phyloP scores from a whole-genome alignment of 2,113 vertebrate species.

The Lasiurus borealis region DNA sequence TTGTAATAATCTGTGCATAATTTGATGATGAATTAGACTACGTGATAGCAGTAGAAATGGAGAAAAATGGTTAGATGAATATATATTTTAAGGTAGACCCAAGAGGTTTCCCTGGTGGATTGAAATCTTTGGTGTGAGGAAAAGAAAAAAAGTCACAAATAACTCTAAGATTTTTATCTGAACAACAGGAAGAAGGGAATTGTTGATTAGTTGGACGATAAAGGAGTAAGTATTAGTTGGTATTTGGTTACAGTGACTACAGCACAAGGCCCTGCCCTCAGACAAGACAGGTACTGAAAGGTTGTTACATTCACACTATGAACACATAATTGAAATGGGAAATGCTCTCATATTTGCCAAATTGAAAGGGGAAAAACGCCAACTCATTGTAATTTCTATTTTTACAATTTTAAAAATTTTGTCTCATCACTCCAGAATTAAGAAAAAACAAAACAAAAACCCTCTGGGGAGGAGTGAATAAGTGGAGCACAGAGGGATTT shows the following conservation, averaged over 20 bases:
- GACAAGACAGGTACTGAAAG: background rate
- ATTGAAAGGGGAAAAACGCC: background rate
- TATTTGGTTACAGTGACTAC: too few species aligned
- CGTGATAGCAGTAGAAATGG: background rate
- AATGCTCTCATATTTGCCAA: background rate
- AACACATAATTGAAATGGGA: background rate
- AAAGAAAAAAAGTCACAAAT: background rate
- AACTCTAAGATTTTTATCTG: background rate
- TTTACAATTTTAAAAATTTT: background rate
- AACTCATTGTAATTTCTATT: background rate
- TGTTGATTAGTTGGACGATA: background rate
- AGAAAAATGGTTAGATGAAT: background rate
- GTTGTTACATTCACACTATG: too few species aligned
- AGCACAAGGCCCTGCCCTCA: background rate
- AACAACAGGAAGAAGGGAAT: background rate
- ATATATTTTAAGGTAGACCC: background rate
- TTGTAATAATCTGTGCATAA: background rate
- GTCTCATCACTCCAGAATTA: background rate
- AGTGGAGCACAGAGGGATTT: background rate
- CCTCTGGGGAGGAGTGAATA: background rate
- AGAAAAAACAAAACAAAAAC: background rate
- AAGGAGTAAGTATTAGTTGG: background rate
- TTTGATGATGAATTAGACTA: background rate
- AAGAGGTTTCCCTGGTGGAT: background rate
- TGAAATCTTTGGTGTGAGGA: background rate